Evolutionary conservation across 2,797 vertebrate species (phyloP).

Genomic region (Thunnus albacares): DNA sequence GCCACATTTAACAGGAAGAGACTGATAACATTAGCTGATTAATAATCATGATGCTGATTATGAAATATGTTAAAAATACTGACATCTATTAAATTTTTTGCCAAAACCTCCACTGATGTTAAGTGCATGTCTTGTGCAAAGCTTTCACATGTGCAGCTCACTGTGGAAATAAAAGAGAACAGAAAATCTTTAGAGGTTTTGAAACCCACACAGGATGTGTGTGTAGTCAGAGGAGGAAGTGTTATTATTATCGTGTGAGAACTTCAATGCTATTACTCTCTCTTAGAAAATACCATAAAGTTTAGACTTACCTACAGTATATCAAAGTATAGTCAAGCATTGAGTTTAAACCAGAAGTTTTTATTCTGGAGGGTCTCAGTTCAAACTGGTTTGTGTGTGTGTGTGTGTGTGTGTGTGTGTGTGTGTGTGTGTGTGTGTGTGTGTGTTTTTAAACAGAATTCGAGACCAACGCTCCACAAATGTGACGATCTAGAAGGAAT

Average conservation of each 20-base stretch:
- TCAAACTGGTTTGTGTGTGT: neutral
- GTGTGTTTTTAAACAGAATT: constrained; percentile 56
- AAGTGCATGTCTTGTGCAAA: neutral
- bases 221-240: neutral
- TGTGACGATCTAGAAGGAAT: constrained; percentile 62
- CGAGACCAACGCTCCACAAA: constrained; percentile 43
- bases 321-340: neutral
- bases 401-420: no score
- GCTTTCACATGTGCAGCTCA: no score
- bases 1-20: no score
- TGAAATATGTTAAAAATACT: no score
- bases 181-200: neutral
- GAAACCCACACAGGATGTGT: constrained; percentile 23
- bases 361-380: neutral
- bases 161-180: neutral
- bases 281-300: no score
- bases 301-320: no score
- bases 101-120: neutral
- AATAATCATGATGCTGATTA: no score
- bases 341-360: neutral
- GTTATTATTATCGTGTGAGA: neutral
- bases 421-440: no score
- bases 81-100: neutral
- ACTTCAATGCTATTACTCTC: neutral
- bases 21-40: no score